A percentile compares a stretch with the other conserved stretches of the same genome.
Conservation (phyloP, 2,797 vertebrate genomes). For the Melanotaenia maccullochi region DNA sequence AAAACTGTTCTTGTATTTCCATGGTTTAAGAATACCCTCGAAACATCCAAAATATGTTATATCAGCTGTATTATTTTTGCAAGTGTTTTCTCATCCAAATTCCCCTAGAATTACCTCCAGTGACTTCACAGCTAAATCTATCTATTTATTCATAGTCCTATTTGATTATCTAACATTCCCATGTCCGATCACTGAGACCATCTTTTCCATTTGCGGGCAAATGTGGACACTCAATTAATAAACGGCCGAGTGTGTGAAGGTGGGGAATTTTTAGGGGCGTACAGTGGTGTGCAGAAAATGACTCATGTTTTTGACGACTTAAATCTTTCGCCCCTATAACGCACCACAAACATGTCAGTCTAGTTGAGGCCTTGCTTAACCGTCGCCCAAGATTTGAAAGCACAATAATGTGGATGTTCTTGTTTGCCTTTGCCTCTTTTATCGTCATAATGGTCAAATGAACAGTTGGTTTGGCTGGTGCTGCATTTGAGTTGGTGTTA, state of each 20-base stretch:
- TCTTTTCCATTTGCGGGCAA: slow-evolving; percentile 61
- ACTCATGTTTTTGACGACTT: slow-evolving; percentile 59
- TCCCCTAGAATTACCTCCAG: slow-evolving; percentile 68
- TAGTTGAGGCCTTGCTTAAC: slow-evolving; percentile 7
- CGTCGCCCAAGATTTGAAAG: slow-evolving; percentile 29
- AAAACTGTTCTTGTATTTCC: not conserved
- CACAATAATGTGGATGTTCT: slow-evolving; percentile 37
- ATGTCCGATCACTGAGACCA: slow-evolving; percentile 56
- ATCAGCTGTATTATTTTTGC: slow-evolving; percentile 30
- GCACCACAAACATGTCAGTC: slow-evolving; percentile 35
- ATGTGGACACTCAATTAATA: slow-evolving; percentile 57
- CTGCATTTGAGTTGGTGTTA: slow-evolving; percentile 30
- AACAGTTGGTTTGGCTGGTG: slow-evolving; percentile 40
- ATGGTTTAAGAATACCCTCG: not conserved
- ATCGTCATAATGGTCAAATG: slow-evolving; percentile 21
- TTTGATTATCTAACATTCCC: slow-evolving; percentile 57
- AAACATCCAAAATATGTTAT: slow-evolving; percentile 1
- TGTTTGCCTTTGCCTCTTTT: slow-evolving; percentile 15
- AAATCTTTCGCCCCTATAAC: slow-evolving; percentile 23
- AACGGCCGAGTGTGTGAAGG: slow-evolving; percentile 37
- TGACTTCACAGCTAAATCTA: slow-evolving; percentile 43
- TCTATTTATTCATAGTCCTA: slow-evolving; percentile 45
- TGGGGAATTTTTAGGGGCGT: slow-evolving; percentile 68
- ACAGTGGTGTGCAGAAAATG: slow-evolving; percentile 56
- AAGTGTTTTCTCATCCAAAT: slow-evolving; percentile 65